Base-by-base conservation (phyloP, 2,888 invertebrate species). In the Caenorhabditis japonica region DNA sequence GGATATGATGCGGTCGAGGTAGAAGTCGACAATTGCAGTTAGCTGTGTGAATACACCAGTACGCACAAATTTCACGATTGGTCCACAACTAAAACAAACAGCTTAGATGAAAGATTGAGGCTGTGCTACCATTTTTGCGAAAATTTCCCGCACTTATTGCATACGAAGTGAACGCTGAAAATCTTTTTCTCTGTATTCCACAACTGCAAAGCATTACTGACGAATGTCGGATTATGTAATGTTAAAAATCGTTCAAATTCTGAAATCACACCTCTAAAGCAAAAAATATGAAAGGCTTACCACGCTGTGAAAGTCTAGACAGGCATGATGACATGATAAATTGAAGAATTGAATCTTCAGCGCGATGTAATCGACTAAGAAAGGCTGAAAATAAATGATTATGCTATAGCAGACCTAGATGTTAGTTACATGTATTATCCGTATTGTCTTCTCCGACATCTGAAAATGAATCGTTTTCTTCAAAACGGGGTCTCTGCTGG, bases 71-170 rank as follows among this genome's bases (percentile, higher is more conserved):
- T 51, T 51, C 4, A 23, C 51, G 0, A n/a, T 4, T n/a, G 38
- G 51, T 12, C 38, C 51, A 12, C 51, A 51, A 23, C 51, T 51
- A 36, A 19, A 51, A 36, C 21, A 12, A 13, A 19, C 2, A 19
- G n/a, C n/a, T 15, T 34, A 15, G 21, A 21, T 36, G 1, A 1
- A n/a, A n/a, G n/a, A n/a, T n/a, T n/a, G n/a, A n/a, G n/a, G n/a
- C n/a, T n/a, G n/a, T n/a, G n/a, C n/a, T 25, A 19, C 38, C 36
- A 4, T 0, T 25, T 52, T 8, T n/a, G 1, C 10, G 12, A 3
- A 13, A 8, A 3, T 23, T 21, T 34, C 2, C 51, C 51, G 17
- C 51, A 51, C 10, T 0, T 5, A 8, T 51, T 51, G 15, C 51
- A 51, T 3, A 23, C 13, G 33, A n/a, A 51, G 33, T 3, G 12